These are phyloP conservation scores for Oreochromis aureus DNA, from an alignment of 2,113 vertebrate species.

Conservation along the genomic window DNA sequence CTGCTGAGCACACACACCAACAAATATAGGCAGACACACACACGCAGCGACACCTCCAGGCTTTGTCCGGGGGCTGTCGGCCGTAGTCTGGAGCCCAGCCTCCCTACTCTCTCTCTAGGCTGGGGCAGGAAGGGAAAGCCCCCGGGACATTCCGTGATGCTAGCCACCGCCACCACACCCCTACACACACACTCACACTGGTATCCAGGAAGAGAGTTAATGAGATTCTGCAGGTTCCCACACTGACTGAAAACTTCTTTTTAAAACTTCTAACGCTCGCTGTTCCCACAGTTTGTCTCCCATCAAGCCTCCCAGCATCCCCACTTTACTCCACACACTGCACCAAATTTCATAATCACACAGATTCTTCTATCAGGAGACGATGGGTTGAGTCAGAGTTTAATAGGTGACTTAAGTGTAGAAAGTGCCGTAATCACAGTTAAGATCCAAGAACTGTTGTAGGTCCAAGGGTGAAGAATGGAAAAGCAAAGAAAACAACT, in stretches of 20 bases:
- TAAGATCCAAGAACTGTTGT: neutral
- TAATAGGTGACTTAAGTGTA: neutral
- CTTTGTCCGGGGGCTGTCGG: conserved; percentile 83
- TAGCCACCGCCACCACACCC: conserved; percentile 57
- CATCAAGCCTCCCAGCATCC: neutral
- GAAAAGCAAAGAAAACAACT: neutral
- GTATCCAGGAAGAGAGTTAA: conserved; percentile 56
- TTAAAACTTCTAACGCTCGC: neutral
- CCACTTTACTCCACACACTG: neutral
- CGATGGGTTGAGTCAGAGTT: neutral
- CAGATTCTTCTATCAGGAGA: neutral
- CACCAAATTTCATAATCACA: neutral
- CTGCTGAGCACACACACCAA: conserved; percentile 74
- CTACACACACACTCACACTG: neutral
- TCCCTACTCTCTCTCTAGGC: conserved; percentile 79
- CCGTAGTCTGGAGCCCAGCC: conserved; percentile 77
- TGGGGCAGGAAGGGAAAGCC: conserved; percentile 73
- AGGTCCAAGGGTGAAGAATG: neutral
- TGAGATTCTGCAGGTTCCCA: conserved; percentile 62
- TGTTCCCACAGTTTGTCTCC: neutral
- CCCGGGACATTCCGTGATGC: conserved; percentile 90
- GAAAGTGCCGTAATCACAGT: neutral
- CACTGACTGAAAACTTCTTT: neutral
- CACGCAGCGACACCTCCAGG: conserved; percentile 60
- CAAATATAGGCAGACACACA: conserved; percentile 62